Conservation (phyloP, 2,113 vertebrate genomes). For the Prunella himalayana region DNA sequence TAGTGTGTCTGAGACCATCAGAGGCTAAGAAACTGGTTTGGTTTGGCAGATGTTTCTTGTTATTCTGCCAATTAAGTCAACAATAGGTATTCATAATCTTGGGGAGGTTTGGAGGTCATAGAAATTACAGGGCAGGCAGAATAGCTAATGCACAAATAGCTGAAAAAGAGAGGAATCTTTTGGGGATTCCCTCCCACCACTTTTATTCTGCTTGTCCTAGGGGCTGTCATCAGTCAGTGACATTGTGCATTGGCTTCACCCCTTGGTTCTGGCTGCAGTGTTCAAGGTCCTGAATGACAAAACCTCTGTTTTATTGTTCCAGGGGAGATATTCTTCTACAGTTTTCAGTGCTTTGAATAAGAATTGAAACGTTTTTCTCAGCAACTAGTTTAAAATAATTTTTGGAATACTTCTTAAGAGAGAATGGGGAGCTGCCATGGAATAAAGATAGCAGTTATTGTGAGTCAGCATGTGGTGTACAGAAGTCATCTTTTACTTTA, state of each 20-base stretch:
- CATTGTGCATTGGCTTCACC: not conserved
- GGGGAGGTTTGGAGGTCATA: not conserved
- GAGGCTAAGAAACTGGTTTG: conserved; percentile 21
- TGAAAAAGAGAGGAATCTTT: not conserved
- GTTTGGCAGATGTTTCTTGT: conserved; percentile 51
- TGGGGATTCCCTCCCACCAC: not conserved
- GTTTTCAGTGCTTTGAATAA: not conserved
- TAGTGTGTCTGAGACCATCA: not conserved
- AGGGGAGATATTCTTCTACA: not conserved
- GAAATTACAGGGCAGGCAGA: conserved; percentile 16
- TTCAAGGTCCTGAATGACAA: not conserved
- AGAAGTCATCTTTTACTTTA: not conserved
- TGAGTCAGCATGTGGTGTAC: not conserved
- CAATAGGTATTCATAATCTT: conserved; percentile 50
- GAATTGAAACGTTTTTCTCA: not conserved
- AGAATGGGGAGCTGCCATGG: not conserved
- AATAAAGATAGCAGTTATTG: not conserved
- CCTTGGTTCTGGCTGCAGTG: not conserved
- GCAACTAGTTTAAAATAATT: not conserved
- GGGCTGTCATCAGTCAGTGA: not conserved
- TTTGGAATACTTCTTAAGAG: not conserved
- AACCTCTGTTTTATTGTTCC: not conserved
- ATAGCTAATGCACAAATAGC: not conserved
- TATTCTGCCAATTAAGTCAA: conserved; percentile 46
- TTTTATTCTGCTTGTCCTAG: conserved; percentile 1